These are phyloP conservation scores for Aphidius gifuensis DNA, from an alignment of 1,140 invertebrate genomes.

Conservation along the genomic window DNA sequence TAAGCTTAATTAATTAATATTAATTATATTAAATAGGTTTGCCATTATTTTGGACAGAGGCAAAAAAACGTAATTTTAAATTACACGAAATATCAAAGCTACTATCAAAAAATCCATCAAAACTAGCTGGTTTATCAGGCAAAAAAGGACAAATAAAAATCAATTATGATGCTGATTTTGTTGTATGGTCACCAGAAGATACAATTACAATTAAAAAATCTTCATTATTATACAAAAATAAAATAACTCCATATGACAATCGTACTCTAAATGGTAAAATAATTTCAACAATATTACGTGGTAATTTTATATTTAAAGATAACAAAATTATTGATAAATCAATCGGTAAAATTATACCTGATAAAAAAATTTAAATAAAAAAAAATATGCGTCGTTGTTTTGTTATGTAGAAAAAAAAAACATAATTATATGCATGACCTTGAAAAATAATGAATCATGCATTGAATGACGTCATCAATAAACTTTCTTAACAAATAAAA, in stretches of 20 bases:
- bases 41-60: slow-evolving; percentile 66
- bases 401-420: neutral
- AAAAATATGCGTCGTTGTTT: neutral
- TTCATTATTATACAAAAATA: slow-evolving; percentile 56
- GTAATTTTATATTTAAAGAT: slow-evolving; percentile 57
- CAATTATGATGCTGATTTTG: slow-evolving; percentile 71
- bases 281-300: slow-evolving; percentile 60
- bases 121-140: slow-evolving; percentile 59
- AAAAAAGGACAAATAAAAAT: slow-evolving; percentile 61
- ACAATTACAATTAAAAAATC: slow-evolving; percentile 51
- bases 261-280: slow-evolving; percentile 58
- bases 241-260: slow-evolving; percentile 61
- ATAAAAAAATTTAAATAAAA: slow-evolving; percentile 20
- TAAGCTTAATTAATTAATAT: neutral
- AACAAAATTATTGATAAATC: slow-evolving; percentile 44
- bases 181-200: slow-evolving; percentile 67
- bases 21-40: slow-evolving; percentile 47
- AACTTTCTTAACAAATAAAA: too few species aligned
- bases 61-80: slow-evolving; percentile 51
- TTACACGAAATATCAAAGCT: slow-evolving; percentile 60
- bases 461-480: too few species aligned
- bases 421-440: too few species aligned
- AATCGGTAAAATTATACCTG: slow-evolving; percentile 29
- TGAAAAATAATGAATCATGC: too few species aligned
- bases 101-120: slow-evolving; percentile 61